These are phyloP conservation scores for Temnothorax longispinosus DNA, from an alignment of 1,140 invertebrate species.

Conservation along the genomic window DNA sequence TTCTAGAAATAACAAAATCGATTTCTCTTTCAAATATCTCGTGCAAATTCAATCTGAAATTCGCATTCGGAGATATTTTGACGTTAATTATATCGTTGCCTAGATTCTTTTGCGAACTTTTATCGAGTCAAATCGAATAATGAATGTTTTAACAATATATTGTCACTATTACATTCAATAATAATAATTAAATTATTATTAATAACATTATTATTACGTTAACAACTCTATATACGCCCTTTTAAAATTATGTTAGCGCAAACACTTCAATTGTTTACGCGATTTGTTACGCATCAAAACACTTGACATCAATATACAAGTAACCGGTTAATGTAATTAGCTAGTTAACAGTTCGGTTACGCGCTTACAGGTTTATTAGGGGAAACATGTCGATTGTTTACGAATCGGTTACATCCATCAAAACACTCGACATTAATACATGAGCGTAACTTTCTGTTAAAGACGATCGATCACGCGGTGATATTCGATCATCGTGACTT, in stretches of 20 bases:
- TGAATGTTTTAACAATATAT: neutral
- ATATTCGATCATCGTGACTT: slow-evolving; percentile 26
- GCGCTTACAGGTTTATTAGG: slow-evolving; percentile 25
- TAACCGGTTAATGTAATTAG: slow-evolving; percentile 21
- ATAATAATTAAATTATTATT: neutral
- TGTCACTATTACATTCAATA: neutral
- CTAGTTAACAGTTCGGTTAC: neutral
- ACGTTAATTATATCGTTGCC: neutral
- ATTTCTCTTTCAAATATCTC: neutral
- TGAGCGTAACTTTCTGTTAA: slow-evolving; percentile 25
- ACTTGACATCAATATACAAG: neutral
- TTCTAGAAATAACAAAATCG: too few species aligned
- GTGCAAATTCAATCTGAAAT: neutral
- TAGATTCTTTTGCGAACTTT: neutral
- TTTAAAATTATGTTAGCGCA: neutral
- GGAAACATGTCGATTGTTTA: slow-evolving; percentile 3
- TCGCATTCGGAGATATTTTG: neutral
- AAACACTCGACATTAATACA: slow-evolving; percentile 13
- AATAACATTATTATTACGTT: neutral
- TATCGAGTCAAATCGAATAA: neutral
- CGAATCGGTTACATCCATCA: slow-evolving; percentile 20
- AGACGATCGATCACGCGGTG: slow-evolving; percentile 5
- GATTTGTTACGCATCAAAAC: neutral
- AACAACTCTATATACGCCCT: neutral
- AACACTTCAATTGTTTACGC: slow-evolving; percentile 10